Conservation (phyloP, 2,888 invertebrate genomes). For the Craniophora ligustri region DNA sequence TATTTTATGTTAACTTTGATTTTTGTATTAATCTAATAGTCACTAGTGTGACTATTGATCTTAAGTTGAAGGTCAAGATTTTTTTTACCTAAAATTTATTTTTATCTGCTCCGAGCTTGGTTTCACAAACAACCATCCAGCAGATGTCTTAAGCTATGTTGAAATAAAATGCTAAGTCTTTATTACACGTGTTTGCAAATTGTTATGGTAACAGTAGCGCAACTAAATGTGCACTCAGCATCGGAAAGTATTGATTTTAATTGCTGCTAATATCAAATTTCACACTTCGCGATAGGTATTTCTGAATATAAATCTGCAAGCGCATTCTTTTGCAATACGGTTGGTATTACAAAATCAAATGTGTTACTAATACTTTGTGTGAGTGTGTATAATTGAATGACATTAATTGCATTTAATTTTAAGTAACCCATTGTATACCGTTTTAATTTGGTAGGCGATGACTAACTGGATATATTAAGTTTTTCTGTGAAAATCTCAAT, state of each 20-base stretch:
- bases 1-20: too few species aligned
- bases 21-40: too few species aligned
- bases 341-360: constrained; percentile 17
- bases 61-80: too few species aligned
- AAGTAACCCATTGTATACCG: constrained; percentile 4
- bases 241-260: constrained; percentile 28
- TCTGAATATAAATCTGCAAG: constrained; percentile 33
- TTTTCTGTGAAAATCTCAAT: too few species aligned
- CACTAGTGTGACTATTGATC: too few species aligned
- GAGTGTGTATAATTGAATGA: constrained; percentile 6
- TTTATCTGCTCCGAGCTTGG: too few species aligned
- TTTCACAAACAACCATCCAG: too few species aligned
- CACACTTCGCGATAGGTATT: constrained; percentile 33
- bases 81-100: too few species aligned
- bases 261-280: constrained; percentile 40
- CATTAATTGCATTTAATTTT: constrained; percentile 9
- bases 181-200: constrained; percentile 40
- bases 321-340: constrained; percentile 40
- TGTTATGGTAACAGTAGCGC: constrained; percentile 24
- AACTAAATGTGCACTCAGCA: constrained; percentile 13
- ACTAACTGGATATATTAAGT: too few species aligned
- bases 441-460: constrained; percentile 29
- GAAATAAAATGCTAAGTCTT: constrained; percentile 2
- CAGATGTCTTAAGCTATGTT: too few species aligned
- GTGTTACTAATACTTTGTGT: not conserved